phyloP scores from a whole-genome alignment of 2,113 vertebrate species.

The Bos javanicus region DNA sequence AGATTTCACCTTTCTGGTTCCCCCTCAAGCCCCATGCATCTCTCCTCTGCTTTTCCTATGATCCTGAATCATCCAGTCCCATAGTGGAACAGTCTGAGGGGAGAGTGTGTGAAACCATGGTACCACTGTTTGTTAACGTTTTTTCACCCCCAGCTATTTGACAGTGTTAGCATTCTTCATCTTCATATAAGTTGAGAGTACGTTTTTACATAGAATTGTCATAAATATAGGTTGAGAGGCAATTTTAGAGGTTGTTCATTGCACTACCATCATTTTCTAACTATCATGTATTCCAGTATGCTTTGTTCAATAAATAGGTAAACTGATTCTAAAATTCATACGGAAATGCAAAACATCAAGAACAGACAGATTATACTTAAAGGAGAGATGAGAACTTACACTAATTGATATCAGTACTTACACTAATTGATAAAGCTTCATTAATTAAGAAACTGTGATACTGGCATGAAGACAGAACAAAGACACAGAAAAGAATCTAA shows the following conservation, averaged over 20 bases:
- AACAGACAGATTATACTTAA: not conserved
- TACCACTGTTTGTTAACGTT: not conserved
- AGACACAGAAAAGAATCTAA: not conserved
- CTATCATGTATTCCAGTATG: not conserved
- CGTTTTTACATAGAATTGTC: not conserved
- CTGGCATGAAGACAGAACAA: not conserved
- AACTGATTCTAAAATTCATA: not conserved
- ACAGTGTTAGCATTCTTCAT: not conserved
- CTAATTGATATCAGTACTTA: not conserved
- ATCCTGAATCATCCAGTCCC: not conserved
- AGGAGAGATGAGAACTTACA: not conserved
- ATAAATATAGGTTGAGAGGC: not conserved
- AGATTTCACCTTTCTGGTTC: not conserved
- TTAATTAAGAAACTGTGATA: not conserved
- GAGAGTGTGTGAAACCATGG: not conserved
- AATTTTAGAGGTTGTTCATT: not conserved
- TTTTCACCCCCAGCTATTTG: not conserved
- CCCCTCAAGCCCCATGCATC: not conserved
- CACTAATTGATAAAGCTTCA: not conserved
- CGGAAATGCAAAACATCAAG: not conserved
- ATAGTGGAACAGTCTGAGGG: not conserved
- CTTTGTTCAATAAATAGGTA: not conserved
- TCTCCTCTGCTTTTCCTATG: not conserved
- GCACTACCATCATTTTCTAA: not conserved
- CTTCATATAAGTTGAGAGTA: not conserved